Evolutionary conservation across 2,797 vertebrate species (phyloP).

Genomic region (Chaenodraco wilsoni): DNA sequence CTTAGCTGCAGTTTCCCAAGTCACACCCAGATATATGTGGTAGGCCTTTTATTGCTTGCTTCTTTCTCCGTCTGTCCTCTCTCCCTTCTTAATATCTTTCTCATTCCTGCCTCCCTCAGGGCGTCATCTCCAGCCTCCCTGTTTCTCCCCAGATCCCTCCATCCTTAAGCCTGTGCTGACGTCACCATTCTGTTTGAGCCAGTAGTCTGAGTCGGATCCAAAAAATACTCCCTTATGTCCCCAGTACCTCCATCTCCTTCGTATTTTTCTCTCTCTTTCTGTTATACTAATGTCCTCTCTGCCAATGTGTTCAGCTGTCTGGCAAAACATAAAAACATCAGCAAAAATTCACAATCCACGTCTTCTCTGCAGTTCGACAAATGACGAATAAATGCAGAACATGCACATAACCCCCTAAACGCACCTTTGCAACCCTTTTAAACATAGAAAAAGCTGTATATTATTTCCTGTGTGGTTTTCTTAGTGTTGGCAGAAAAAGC

Average conservation of each 20-base stretch:
- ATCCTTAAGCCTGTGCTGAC: conserved; percentile 73
- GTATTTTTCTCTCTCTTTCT: not conserved
- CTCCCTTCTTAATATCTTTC: conserved; percentile 68
- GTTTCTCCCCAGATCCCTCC: conserved; percentile 71
- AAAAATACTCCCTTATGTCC: conserved; percentile 71
- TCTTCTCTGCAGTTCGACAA: conserved; percentile 18
- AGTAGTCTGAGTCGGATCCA: conserved; percentile 72
- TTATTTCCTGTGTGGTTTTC: conserved; percentile 44
- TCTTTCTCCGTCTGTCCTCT: conserved; percentile 36
- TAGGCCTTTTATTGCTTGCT: conserved; percentile 66
- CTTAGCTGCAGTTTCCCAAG: conserved; percentile 75
- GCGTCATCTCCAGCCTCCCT: conserved; percentile 70
- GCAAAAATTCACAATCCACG: conserved; percentile 34
- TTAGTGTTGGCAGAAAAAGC: conserved; percentile 67
- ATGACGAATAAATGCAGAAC: conserved; percentile 34
- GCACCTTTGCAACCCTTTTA: conserved; percentile 46
- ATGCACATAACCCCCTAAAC: not conserved
- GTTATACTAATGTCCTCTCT: conserved; percentile 24
- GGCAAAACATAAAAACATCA: conserved; percentile 48
- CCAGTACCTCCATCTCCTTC: conserved; percentile 41
- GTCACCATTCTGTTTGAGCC: conserved; percentile 73
- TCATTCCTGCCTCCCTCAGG: conserved; percentile 73
- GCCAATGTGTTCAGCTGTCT: conserved; percentile 47
- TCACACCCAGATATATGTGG: conserved; percentile 74
- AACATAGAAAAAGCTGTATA: conserved; percentile 56